phyloP scores from a whole-genome alignment of 2,888 invertebrate species.

The Helobdella robusta region DNA sequence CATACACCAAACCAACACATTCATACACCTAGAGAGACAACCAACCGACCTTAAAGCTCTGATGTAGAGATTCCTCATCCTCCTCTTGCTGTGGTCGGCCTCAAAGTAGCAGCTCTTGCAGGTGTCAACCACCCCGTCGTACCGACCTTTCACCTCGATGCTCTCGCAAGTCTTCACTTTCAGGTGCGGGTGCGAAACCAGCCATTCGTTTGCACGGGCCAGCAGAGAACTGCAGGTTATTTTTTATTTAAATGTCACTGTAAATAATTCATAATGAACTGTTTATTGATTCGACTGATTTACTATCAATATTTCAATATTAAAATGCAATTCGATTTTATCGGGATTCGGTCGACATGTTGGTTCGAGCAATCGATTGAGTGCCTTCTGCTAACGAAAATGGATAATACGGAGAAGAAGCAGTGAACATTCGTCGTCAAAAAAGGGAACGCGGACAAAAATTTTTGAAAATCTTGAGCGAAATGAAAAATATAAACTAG shows the following conservation, averaged over 20 bases:
- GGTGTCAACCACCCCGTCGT: slow-evolving; percentile 37
- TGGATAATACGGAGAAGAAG: too few relatives aligned
- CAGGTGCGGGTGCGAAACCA: slow-evolving; percentile 30
- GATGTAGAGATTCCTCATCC: slow-evolving; percentile 37
- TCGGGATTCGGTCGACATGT: not conserved
- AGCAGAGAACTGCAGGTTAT: slow-evolving; percentile 31
- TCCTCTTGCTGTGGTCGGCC: slow-evolving; percentile 35
- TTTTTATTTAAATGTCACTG: not conserved
- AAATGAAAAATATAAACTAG: too few relatives aligned
- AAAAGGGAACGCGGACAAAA: too few relatives aligned
- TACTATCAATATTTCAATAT: not conserved
- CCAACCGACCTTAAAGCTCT: slow-evolving; percentile 34
- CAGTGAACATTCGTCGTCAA: too few relatives aligned
- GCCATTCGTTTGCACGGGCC: slow-evolving; percentile 36
- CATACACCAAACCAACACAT: too few relatives aligned
- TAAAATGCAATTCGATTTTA: not conserved
- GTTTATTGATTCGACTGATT: too few relatives aligned
- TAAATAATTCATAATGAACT: too few relatives aligned
- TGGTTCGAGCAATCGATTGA: not conserved
- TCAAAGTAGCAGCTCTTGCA: slow-evolving; percentile 37
- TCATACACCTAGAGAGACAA: too few relatives aligned
- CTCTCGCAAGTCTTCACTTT: slow-evolving; percentile 35
- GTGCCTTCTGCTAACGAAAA: too few relatives aligned
- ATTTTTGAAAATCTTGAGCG: too few relatives aligned
- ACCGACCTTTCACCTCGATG: slow-evolving; percentile 37